Evolutionary conservation across 30 jellyfish, hydroid and myxozoan genomes (phyloP).

Genomic region (Rhopilema esculentum): DNA sequence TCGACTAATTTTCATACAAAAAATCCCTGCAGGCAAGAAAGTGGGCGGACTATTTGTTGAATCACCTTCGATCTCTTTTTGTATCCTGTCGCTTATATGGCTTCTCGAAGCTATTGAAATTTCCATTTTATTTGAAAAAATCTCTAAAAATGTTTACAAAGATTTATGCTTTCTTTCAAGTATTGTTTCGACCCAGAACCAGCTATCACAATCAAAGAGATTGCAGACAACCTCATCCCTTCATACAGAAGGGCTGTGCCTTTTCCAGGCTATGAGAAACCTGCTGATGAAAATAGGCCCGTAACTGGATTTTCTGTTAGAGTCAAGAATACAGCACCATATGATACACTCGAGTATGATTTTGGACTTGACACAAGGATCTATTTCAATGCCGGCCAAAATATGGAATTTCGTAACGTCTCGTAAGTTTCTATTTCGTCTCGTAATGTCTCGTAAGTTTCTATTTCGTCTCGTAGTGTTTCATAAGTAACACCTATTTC

Average conservation of each 20-base stretch:
- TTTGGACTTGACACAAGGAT: slow-evolving; percentile 72
- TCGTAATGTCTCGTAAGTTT: not conserved
- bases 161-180: slow-evolving; percentile 67
- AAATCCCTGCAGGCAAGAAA: no score
- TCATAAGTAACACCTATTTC: no score
- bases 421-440: slow-evolving; percentile 56
- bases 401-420: slow-evolving; percentile 75
- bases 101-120: no score
- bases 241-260: slow-evolving; percentile 72
- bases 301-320: slow-evolving; percentile 86
- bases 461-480: not conserved
- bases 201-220: slow-evolving; percentile 78
- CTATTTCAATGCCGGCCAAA: slow-evolving; percentile 79
- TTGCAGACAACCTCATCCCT: slow-evolving; percentile 72
- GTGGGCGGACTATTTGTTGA: no score
- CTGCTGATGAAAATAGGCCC: slow-evolving; percentile 73
- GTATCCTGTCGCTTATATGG: no score
- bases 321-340: slow-evolving; percentile 66
- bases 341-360: slow-evolving; percentile 79
- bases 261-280: slow-evolving; percentile 69
- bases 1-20: no score
- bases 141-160: no score
- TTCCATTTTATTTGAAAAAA: no score
- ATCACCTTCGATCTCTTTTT: no score
- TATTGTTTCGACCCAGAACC: slow-evolving; percentile 97